phyloP scores from a whole-genome alignment of 2,888 invertebrate genomes.

The Uropetala carovei region DNA sequence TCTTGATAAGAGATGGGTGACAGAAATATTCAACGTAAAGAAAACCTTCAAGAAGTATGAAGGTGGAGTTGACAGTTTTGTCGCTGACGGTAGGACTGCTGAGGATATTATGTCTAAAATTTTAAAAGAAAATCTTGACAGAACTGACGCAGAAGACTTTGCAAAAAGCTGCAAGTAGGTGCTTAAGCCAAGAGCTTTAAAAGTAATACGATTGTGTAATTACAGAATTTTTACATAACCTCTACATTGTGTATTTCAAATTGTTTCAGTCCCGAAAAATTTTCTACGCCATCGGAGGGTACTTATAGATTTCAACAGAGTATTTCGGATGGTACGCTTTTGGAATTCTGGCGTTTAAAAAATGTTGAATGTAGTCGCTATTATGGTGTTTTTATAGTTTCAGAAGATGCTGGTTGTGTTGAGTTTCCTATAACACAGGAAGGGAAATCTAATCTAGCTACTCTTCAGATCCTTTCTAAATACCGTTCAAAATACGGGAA shows the following conservation, averaged over 20 bases:
- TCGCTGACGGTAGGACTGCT: neutral
- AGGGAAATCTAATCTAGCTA: neutral
- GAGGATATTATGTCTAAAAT: neutral
- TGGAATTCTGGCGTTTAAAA: neutral
- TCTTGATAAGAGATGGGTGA: neutral
- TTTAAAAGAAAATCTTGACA: neutral
- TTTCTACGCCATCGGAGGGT: neutral
- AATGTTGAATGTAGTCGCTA: neutral
- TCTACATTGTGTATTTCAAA: neutral
- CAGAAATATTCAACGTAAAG: neutral
- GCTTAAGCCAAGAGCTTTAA: neutral
- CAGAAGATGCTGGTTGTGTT: neutral
- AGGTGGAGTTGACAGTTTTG: neutral
- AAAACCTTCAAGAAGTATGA: neutral
- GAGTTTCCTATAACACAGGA: neutral
- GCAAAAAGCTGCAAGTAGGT: neutral
- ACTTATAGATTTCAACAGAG: neutral
- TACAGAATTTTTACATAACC: neutral
- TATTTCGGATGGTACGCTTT: neutral
- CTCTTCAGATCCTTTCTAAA: neutral
- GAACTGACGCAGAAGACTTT: neutral
- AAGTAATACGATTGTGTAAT: neutral
- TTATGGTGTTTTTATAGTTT: neutral
- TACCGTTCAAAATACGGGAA: neutral
- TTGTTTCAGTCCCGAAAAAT: neutral